A percentile compares a stretch with the other conserved stretches of the same genome.
These are phyloP conservation scores for Meriones psammophilus DNA, from an alignment of 2,797 vertebrate genomes.

Conservation along the genomic window DNA sequence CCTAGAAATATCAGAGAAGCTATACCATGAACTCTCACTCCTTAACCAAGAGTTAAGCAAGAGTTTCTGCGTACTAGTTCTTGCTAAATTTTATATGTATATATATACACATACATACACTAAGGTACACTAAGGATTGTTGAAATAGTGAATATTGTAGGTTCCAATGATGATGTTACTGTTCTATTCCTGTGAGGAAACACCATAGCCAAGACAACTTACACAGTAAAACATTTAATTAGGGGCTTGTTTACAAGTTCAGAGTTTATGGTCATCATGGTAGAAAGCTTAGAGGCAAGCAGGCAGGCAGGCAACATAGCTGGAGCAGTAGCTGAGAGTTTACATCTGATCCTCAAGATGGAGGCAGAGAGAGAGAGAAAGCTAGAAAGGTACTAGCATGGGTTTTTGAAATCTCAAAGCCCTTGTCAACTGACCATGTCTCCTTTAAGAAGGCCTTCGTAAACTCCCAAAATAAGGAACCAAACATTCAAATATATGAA, in stretches of 20 bases:
- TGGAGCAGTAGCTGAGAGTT: not conserved
- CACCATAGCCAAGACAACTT: no score
- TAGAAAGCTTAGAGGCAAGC: not conserved
- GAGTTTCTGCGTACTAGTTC: not conserved
- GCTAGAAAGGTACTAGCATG: not conserved
- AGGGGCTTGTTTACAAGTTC: not conserved
- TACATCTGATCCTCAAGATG: not conserved
- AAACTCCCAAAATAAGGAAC: not conserved
- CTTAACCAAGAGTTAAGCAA: not conserved
- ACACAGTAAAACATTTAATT: not conserved
- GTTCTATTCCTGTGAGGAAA: not conserved
- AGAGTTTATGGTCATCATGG: not conserved
- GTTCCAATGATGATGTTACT: not conserved
- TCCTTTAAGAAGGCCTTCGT: not conserved
- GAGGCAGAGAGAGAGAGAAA: not conserved
- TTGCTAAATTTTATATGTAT: not conserved
- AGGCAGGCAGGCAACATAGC: no score
- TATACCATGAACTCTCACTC: not conserved
- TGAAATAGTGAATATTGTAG: not conserved
- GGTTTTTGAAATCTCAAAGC: no score
- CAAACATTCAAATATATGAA: not conserved
- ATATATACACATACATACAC: not conserved
- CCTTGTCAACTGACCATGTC: not conserved
- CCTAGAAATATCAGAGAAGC: not conserved
- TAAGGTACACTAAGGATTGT: not conserved